Percentiles rank a stretch among this genome's conserved stretches.
phyloP scores from a whole-genome alignment of 2,797 vertebrate species.

The Meriones psammophilus region DNA sequence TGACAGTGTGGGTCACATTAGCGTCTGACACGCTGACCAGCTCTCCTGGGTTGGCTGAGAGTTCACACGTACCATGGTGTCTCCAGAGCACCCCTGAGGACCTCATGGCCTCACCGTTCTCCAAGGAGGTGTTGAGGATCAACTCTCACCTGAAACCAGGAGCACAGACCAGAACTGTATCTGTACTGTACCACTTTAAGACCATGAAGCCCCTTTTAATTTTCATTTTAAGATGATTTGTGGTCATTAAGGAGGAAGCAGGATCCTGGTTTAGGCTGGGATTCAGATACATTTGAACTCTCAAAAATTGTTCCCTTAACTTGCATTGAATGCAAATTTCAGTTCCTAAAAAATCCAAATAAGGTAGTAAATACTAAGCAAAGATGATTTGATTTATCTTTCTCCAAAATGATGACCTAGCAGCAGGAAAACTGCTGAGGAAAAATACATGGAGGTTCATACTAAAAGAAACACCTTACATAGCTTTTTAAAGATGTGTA shows the following conservation, averaged over 20 bases:
- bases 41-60: neutral
- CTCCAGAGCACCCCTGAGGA: too few relatives aligned
- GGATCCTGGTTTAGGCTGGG: neutral
- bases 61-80: fast-evolving
- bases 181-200: neutral
- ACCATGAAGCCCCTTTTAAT: neutral
- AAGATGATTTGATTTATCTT: conserved; percentile 65
- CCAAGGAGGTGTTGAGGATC: neutral
- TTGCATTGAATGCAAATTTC: conserved; percentile 79
- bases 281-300: conserved; percentile 1
- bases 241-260: conserved; percentile 1
- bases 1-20: neutral
- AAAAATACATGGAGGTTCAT: neutral
- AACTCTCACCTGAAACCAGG: neutral
- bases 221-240: conserved; percentile 14
- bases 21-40: too few relatives aligned
- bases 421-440: conserved; percentile 64
- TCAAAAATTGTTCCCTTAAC: conserved; percentile 29
- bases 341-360: conserved; percentile 74
- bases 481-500: neutral
- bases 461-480: neutral
- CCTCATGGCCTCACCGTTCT: neutral
- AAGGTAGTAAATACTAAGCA: conserved; percentile 41
- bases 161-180: neutral
- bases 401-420: conserved; percentile 68